Conservation (phyloP, 1,140 invertebrate genomes). For the Colletes gigas region DNA sequence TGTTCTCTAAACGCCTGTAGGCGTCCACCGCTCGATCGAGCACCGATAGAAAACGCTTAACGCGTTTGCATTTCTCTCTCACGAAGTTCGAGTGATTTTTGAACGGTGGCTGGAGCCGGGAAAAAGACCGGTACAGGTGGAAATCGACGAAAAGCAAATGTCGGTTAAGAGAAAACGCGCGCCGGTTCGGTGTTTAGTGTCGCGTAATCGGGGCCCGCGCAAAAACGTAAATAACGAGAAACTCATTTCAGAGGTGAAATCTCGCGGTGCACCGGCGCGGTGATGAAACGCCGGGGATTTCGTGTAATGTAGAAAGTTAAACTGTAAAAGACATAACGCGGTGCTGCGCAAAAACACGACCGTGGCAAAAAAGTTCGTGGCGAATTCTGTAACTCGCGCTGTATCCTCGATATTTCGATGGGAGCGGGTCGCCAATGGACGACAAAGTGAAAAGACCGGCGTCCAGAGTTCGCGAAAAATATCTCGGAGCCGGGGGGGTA, state of each 20-base stretch:
- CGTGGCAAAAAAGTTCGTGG: conserved; percentile 24
- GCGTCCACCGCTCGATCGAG: not conserved
- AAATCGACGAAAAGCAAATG: conserved; percentile 29
- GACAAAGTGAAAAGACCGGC: too few relatives aligned
- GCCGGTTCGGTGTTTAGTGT: conserved; percentile 39
- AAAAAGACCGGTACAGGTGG: not conserved
- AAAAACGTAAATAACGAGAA: conserved; percentile 51
- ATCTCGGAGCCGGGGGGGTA: too few relatives aligned
- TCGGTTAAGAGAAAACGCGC: conserved; percentile 35
- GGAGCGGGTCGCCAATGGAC: not conserved
- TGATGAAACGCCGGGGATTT: conserved; percentile 48
- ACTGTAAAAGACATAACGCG: conserved; percentile 48
- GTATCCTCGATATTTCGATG: conserved; percentile 31
- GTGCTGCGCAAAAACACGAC: not conserved
- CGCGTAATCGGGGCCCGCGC: conserved; percentile 38
- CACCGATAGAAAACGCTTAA: too few relatives aligned
- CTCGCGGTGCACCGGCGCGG: conserved; percentile 23
- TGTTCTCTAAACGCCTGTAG: too few relatives aligned
- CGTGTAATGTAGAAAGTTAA: conserved; percentile 46
- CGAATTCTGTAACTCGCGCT: conserved; percentile 24
- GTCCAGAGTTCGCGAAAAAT: too few relatives aligned
- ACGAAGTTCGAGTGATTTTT: not conserved
- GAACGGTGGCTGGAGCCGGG: too few relatives aligned
- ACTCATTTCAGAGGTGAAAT: conserved; percentile 52
- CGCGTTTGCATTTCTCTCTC: not conserved